Conservation (phyloP, 2,113 vertebrate genomes). For the Aegithalos caudatus region DNA sequence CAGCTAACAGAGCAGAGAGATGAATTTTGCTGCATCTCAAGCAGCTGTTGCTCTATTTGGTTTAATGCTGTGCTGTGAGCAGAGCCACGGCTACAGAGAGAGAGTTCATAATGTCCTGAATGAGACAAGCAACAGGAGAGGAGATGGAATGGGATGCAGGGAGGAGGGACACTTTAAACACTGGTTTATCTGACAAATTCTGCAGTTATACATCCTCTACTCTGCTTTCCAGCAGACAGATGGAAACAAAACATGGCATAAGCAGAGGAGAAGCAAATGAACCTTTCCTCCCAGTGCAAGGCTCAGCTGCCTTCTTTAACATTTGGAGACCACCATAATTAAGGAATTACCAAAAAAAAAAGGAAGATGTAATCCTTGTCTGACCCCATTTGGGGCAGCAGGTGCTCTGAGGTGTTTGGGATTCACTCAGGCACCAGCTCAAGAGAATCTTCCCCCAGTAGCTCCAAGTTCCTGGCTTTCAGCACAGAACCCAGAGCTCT, state of each 20-base stretch:
- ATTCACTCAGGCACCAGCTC: background rate
- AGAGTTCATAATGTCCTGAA: background rate
- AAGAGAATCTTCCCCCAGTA: background rate
- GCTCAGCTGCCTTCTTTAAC: background rate
- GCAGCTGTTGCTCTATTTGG: conserved; percentile 4
- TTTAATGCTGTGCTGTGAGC: background rate
- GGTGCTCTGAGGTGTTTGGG: background rate
- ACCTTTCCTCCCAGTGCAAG: background rate
- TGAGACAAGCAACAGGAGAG: background rate
- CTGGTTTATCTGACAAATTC: background rate
- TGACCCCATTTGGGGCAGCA: background rate
- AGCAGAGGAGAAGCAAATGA: background rate
- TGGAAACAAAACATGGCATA: background rate
- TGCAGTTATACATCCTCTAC: background rate
- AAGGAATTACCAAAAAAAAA: background rate
- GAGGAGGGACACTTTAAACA: background rate
- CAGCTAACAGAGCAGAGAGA: background rate
- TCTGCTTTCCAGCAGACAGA: background rate
- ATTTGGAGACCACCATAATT: background rate
- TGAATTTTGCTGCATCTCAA: background rate
- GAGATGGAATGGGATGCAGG: background rate
- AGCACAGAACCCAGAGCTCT: background rate
- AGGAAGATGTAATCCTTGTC: background rate
- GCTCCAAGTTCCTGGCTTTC: background rate
- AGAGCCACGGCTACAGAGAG: background rate